A percentile compares a stretch with the other conserved stretches of the same genome.
phyloP scores from a whole-genome alignment of 35 echinoderm and acorn worm species.

The Apostichopus parvimensis region DNA sequence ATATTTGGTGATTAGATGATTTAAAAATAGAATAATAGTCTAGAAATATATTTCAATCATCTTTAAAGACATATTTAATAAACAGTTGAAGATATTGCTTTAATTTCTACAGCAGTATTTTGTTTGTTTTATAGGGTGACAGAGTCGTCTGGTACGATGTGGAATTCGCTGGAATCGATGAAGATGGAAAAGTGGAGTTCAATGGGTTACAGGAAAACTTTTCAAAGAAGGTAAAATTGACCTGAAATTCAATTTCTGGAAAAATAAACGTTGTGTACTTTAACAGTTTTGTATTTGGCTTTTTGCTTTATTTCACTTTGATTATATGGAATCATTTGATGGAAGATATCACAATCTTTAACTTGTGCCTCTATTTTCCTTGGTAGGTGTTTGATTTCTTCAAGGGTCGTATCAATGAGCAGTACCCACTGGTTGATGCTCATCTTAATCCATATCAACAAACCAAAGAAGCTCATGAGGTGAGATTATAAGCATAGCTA shows the following conservation, averaged over 20 bases:
- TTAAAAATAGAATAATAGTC: too few species aligned
- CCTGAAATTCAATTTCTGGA: too few species aligned
- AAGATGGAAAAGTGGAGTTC: slow-evolving; percentile 95
- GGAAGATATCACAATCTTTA: background rate
- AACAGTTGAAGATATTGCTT: too few species aligned
- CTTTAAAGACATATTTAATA: too few species aligned
- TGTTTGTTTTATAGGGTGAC: slow-evolving; percentile 64
- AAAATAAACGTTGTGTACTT: too few species aligned
- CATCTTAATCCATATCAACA: slow-evolving; percentile 90
- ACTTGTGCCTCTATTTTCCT: background rate
- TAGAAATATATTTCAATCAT: too few species aligned
- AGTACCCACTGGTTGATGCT: slow-evolving; percentile 79
- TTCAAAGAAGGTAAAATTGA: slow-evolving; percentile 60
- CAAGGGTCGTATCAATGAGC: slow-evolving; percentile 75
- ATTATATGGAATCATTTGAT: background rate
- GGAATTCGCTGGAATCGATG: slow-evolving; percentile 89
- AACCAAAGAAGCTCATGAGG: slow-evolving; percentile 93
- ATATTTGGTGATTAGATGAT: too few species aligned
- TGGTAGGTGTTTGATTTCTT: slow-evolving; percentile 92
- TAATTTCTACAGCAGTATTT: background rate
- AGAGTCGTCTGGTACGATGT: slow-evolving; percentile 92
- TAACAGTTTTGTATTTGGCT: too few species aligned
- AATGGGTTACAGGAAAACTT: slow-evolving; percentile 79
- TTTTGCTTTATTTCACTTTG: too few species aligned
- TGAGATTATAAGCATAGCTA: slow-evolving; percentile 6